Conservation (phyloP, 2,888 invertebrate genomes). For the Drosophila percnosoma region DNA sequence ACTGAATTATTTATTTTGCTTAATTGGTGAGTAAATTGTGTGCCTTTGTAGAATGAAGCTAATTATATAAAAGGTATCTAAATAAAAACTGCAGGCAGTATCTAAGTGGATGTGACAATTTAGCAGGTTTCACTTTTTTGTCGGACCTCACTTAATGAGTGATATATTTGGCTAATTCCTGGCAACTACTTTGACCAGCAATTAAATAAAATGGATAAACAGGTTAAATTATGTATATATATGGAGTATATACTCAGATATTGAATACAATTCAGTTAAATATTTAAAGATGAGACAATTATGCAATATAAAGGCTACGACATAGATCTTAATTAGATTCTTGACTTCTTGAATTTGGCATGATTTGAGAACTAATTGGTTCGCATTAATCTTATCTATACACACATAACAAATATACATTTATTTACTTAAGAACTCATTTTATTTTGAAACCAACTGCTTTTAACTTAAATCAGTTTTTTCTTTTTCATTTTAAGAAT, state of each 20-base stretch:
- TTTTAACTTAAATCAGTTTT: background rate
- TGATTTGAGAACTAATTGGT: background rate
- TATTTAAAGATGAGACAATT: background rate
- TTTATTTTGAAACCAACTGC: background rate
- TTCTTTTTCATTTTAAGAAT: background rate
- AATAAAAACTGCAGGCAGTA: conserved; percentile 13
- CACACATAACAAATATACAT: background rate
- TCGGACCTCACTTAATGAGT: conserved; percentile 24
- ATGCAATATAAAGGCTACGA: background rate
- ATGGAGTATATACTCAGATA: background rate
- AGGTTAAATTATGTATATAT: background rate
- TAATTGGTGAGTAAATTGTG: conserved; percentile 56
- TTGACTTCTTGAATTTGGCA: background rate
- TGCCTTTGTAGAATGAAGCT: conserved; percentile 60
- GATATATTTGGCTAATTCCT: conserved; percentile 44
- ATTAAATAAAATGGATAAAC: conserved; percentile 60
- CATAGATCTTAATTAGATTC: background rate
- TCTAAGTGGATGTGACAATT: conserved; percentile 57
- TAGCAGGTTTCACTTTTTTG: conserved; percentile 2
- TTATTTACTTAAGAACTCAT: background rate
- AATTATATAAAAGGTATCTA: conserved; percentile 65
- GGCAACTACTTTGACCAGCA: conserved; percentile 31
- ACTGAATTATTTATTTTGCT: conserved; percentile 65
- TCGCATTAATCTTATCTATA: background rate
- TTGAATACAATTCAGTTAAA: background rate